Conservation (phyloP, 1,140 invertebrate genomes). For the Diprion similis region DNA sequence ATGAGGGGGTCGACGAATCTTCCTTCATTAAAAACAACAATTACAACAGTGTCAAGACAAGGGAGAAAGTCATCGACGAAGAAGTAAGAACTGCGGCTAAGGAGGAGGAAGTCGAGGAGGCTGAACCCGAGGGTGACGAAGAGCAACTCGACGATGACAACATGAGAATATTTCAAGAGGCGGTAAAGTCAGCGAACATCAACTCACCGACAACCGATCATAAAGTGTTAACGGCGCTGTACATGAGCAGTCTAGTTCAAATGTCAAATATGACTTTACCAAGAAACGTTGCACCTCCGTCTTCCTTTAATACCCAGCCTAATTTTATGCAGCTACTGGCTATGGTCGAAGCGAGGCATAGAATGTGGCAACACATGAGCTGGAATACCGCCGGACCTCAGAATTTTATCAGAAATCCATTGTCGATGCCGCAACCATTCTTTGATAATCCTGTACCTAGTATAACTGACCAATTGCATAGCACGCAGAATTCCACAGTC, state of each 20-base stretch:
- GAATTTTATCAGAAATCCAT: slow-evolving; percentile 48
- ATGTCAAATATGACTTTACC: slow-evolving; percentile 52
- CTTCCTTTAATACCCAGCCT: slow-evolving; percentile 45
- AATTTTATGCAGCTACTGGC: slow-evolving; percentile 57
- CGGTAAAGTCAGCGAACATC: slow-evolving; percentile 52
- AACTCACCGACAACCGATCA: slow-evolving; percentile 60
- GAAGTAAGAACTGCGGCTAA: slow-evolving; percentile 24
- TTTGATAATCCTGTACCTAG: slow-evolving; percentile 48
- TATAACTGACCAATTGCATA: slow-evolving; percentile 50
- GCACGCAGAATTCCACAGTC: slow-evolving; percentile 46
- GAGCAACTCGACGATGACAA: slow-evolving; percentile 39
- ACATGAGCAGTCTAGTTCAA: slow-evolving; percentile 67
- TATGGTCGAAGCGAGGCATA: slow-evolving; percentile 59
- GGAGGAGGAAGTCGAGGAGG: slow-evolving; percentile 36
- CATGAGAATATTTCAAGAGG: slow-evolving; percentile 57
- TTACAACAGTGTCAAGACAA: slow-evolving; percentile 17
- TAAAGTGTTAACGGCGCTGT: slow-evolving; percentile 67
- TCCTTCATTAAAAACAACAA: slow-evolving; percentile 9
- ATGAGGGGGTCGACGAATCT: slow-evolving; percentile 1
- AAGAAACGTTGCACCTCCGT: slow-evolving; percentile 44
- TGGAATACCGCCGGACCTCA: slow-evolving; percentile 47
- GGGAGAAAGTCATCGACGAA: slow-evolving; percentile 16
- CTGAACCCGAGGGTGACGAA: slow-evolving; percentile 28
- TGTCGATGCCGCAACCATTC: slow-evolving; percentile 50
- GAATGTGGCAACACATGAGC: slow-evolving; percentile 61